Base-by-base conservation (phyloP, 2,797 vertebrate genomes). In the Knipowitschia caucasica region DNA sequence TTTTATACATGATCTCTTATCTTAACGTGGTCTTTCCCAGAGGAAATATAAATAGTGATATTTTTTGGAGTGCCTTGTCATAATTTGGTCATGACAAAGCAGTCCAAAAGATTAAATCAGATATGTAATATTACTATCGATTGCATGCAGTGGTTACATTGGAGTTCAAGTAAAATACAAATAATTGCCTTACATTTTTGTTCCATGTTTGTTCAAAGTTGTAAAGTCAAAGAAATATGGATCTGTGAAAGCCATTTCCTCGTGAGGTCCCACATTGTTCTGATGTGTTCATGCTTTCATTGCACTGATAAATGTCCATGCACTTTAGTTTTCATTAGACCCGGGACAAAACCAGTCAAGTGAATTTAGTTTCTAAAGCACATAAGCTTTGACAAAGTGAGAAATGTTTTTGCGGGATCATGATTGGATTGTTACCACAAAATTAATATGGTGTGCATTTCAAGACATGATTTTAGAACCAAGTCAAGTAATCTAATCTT, bases 1-100 rank as follows among this genome's bases (percentile, higher is more conserved):
- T n/a, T n/a, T n/a, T n/a, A n/a, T n/a, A n/a, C n/a, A 80, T 67
- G 53, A 53, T 71, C 81, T 57, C 57, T 61, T 63, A 55, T 59
- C 62, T 73, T 73, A 73, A 53, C 64, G 62, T 64, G 49, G 78
- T 76, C 53, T 53, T 67, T 58, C 62, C 56, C 66, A 73, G 56
- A 78, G 65, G 64, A 49, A 55, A 56, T 15, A 14, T 20, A 64
- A 67, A 50, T 78, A 52, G n/a, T n/a, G n/a, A n/a, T 31, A 51
- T 52, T 45, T 59, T 46, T 62, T 65, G 17, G 27, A n/a, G 29
- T 60, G n/a, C 56, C 64, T 67, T 56, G 15, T 62, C 53, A 18
- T 50, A 47, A 26, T 43, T 18, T n/a, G n/a, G n/a, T n/a, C n/a
- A n/a, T n/a, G n/a, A n/a, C n/a, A n/a, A n/a, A 26, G 62, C 56